A percentile compares a stretch with the other conserved stretches of the same genome.
Evolutionary conservation across 2,888 invertebrate genomes (phyloP).

Genomic region (Liodrosophila aerea): DNA sequence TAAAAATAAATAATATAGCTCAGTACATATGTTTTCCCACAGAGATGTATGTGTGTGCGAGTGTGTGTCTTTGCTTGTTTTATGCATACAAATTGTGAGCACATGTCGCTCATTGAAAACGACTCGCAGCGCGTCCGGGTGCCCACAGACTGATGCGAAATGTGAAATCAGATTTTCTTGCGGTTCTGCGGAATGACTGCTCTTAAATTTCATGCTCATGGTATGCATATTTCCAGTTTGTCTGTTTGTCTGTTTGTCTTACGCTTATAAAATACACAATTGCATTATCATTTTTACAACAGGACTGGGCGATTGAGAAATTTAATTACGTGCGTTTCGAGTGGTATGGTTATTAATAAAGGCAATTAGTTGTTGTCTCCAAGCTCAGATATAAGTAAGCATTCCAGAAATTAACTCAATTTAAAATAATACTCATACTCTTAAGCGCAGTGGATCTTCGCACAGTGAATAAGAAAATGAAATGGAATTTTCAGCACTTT

Average conservation of each 20-base stretch:
- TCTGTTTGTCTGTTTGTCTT: neutral
- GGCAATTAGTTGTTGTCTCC: neutral
- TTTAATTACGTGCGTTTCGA: constrained; percentile 33
- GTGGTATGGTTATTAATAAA: constrained; percentile 3
- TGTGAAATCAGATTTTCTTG: constrained; percentile 36
- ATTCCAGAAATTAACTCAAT: neutral
- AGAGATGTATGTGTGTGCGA: constrained; percentile 3
- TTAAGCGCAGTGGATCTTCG: too few relatives aligned
- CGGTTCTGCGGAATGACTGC: constrained; percentile 21
- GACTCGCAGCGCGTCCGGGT: neutral
- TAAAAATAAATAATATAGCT: constrained; percentile 68
- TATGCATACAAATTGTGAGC: constrained; percentile 60
- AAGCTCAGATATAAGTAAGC: neutral
- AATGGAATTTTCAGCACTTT: too few relatives aligned
- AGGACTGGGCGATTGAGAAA: constrained; percentile 19
- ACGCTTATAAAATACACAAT: constrained; percentile 21
- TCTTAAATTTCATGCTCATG: constrained; percentile 34
- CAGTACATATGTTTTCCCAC: neutral
- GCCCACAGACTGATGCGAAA: constrained; percentile 7
- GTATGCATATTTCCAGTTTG: constrained; percentile 48
- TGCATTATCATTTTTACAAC: constrained; percentile 42
- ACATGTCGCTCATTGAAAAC: constrained; percentile 52
- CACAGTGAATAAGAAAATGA: too few relatives aligned
- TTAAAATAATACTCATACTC: constrained; percentile 5
- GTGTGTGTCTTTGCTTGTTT: constrained; percentile 41